Evolutionary conservation across 92 coral and sea anemone genomes (phyloP).

Genomic region (Epizoanthus stellaris): DNA sequence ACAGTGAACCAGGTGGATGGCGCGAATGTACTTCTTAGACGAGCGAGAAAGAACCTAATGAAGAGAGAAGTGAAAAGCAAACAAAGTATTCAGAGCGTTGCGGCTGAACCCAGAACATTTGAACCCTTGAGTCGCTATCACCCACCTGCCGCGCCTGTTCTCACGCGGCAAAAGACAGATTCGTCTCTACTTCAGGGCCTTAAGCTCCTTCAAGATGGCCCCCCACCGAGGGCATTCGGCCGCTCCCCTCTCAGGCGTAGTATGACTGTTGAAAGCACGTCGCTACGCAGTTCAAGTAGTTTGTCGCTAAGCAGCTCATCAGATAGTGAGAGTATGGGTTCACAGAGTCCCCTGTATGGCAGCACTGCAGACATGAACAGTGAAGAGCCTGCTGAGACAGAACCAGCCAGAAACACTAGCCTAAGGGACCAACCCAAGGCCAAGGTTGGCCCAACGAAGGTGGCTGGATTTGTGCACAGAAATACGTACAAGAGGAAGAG

Average conservation of each 20-base stretch:
- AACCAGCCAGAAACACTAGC: constrained; percentile 43
- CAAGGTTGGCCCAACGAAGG: constrained; percentile 39
- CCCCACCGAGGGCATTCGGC: constrained; percentile 60
- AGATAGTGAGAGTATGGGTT: constrained; percentile 70
- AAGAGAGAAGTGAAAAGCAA: constrained; percentile 93
- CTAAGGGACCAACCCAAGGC: constrained; percentile 27
- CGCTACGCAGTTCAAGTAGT: constrained; percentile 51
- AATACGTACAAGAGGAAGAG: constrained; percentile 84
- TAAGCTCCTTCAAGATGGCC: constrained; percentile 70
- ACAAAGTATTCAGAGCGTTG: constrained; percentile 83
- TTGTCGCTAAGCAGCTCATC: constrained; percentile 79
- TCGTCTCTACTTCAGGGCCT: constrained; percentile 63
- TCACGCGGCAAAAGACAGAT: constrained; percentile 66
- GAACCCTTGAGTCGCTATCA: constrained; percentile 34
- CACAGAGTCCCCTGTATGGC: constrained; percentile 77
- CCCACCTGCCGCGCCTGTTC: constrained; percentile 58
- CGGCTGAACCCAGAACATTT: constrained; percentile 63
- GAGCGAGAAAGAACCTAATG: constrained; percentile 89
- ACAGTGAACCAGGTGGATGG: constrained; percentile 82
- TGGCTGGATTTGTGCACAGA: constrained; percentile 24
- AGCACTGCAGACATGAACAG: constrained; percentile 70
- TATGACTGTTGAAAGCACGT: neutral
- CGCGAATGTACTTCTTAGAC: constrained; percentile 69
- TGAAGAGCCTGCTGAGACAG: constrained; percentile 40
- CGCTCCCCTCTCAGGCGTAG: neutral